phyloP scores from a whole-genome alignment of 2,888 invertebrate species.

The Eudasyphora cyanicolor region DNA sequence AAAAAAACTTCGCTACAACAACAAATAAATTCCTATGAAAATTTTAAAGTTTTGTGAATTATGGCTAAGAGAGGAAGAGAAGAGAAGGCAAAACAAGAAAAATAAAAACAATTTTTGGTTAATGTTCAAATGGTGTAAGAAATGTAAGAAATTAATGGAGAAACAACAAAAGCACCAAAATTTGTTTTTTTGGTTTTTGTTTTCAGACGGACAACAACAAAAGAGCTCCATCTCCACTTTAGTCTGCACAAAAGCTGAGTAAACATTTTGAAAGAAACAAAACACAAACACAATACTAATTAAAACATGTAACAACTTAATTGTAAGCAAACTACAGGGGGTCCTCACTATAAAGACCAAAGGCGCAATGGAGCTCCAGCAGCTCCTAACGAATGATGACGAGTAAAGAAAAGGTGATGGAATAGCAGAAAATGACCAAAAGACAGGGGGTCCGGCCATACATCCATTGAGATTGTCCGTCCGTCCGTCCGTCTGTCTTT shows the following conservation, averaged over 20 bases:
- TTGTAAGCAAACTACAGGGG: slow-evolving; percentile 58
- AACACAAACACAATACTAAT: slow-evolving; percentile 57
- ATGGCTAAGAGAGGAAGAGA: slow-evolving; percentile 69
- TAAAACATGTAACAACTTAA: slow-evolving; percentile 64
- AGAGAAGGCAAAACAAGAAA: slow-evolving; percentile 67
- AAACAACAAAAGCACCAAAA: slow-evolving; percentile 43
- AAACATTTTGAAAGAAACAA: slow-evolving; percentile 70
- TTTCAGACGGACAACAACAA: slow-evolving; percentile 15
- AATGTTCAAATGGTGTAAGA: slow-evolving; percentile 32
- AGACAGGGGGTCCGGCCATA: not conserved
- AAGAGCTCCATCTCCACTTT: slow-evolving; percentile 33
- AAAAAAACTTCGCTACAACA: slow-evolving; percentile 1
- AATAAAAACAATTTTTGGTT: slow-evolving; percentile 58
- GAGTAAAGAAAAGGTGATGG: not conserved
- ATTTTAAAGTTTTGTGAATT: slow-evolving; percentile 61
- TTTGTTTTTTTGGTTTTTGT: no score
- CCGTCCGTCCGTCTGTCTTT: not conserved
- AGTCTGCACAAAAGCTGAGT: slow-evolving; percentile 71
- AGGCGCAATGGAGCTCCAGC: not conserved
- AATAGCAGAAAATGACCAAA: not conserved
- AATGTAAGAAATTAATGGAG: not conserved
- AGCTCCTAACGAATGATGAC: not conserved
- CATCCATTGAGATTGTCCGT: not conserved
- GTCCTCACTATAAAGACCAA: slow-evolving; percentile 46
- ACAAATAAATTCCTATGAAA: slow-evolving; percentile 55